Evolutionary conservation across 1,140 invertebrate genomes (phyloP), one percentile per base, ranked within the genome.

Genomic region (Bombus superbus): DNA sequence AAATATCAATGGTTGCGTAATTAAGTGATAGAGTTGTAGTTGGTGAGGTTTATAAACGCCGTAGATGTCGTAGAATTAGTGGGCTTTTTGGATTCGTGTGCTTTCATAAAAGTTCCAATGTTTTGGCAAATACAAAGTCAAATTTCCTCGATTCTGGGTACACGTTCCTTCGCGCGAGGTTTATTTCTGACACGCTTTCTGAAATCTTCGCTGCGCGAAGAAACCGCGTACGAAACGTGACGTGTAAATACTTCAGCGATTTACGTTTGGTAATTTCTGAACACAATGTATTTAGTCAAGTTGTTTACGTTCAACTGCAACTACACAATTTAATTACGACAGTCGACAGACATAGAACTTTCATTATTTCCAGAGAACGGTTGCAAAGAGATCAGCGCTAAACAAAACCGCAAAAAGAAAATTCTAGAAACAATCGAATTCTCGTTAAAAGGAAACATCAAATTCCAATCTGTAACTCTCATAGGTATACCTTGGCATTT

Each of bases 81-180:
- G 59, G 35, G 9, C 28, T 42, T 8, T 77, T 47, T 40, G 22
- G 13, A 69, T 59, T 57, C n/a, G 3, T 28, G 9, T 38, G 40
- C 18, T 78, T 71, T 78, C 25, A 2, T 40, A 66, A 71, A 66
- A 28, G 1, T 22, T 8, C 38, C 15, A 11, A 25, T 47, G 40
- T 79, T 78, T 84, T 53, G 66, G 75, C 75, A 71, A 79, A 84
- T 32, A 35, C 32, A 25, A 79, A 84, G 71, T 71, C 59, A 78
- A 76, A 76, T 83, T 83, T 47, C 5, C 81, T 28, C 53, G 42
- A 66, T 76, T 83, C 82, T 38, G 22, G 13, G 40, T 18, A 79
- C 15, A 72, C 44, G 42, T n/a, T 53, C 44, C 66, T 84, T 84
- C 66, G 59, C 75, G 38, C 66, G 75, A 84, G 71, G 64, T 84